Base-by-base conservation (phyloP, 2,888 invertebrate genomes). In the Desoria tigrina region DNA sequence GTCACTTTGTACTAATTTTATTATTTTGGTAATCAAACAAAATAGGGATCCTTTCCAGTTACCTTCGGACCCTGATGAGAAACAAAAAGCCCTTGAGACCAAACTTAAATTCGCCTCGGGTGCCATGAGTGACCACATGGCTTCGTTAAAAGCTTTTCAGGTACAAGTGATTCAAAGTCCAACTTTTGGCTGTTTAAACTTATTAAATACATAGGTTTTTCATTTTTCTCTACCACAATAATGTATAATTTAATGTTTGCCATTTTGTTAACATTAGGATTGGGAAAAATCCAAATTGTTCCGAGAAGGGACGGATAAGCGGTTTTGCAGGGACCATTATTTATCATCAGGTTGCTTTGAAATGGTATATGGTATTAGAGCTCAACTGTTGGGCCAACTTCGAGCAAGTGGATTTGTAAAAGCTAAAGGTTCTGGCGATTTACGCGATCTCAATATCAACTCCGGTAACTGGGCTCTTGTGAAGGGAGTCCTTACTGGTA, bases 401-500 rank as follows among this genome's bases (percentile, higher is more conserved):
- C 82, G 90, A 56, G 87, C 73, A 23, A 62, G 67, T 45, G 73
- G 74, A 2, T 88, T 92, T 77, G 88, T 93, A 0, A 84, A 86
- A 62, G 77, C 78, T 1, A 77, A 79, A 49, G 79, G 79, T 16
- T 75, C 82, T 14, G 81, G 82, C 4, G 89, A 89, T 77, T 88
- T 92, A 67, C 83, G 88, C 73, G 90, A 91, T 77, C 84, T 93
- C 42, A 96, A 96, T 81, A 80, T 84, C 1, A 89, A 94, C 81
- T 88, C 91, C 0, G 88, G 90, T 76, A 89, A 89, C 78, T 94
- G 93, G 93, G 88, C 92, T 14, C 86, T 96, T 61, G 88, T 98
- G 0, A 96, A 96, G 79, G 90, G 92, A 0, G 92, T 92, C 1
- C 82, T 97, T 37, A 87, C 88, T 27, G 90, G 91, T 2, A 96